Evolutionary conservation across 2,797 vertebrate species (phyloP), one percentile per base, ranked within the genome.

Genomic region (Mallotus villosus): DNA sequence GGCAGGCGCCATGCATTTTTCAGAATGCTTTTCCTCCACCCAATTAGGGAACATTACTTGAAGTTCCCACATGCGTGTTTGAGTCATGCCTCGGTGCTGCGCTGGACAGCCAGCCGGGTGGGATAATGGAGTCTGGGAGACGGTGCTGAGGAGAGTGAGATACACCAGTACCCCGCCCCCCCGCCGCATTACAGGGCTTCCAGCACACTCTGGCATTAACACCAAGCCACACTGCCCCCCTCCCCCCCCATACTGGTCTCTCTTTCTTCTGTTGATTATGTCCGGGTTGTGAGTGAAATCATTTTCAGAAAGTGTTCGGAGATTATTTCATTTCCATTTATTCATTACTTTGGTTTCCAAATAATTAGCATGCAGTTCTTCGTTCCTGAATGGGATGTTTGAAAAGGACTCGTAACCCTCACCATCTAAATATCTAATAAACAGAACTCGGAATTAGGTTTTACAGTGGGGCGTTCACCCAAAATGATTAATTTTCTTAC

Each of bases 41-140:
- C 80, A 78, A 76, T 82, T 79, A 81, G 66, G 75, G 74, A 72
- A 63, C 77, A 80, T 82, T 72, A 84, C 69, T 71, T 74, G 51
- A 61, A 49, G 71, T 73, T 85, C 70, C 61, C 71, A 75, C 68
- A 70, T 78, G 59, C 53, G 58, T 73, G 73, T 76, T 71, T 78
- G 63, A 73, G 75, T 57, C 74, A 63, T 55, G 32, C 16, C n/a
- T 16, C 24, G 27, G 8, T 65, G 68, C 68, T 65, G 64, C 64
- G 34, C 57, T 41, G 64, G 67, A 68, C 24, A 34, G 55, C 14
- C 24, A 34, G 55, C 14, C 25, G 55, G 64, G 5, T 67, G 67
- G 61, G 69, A 69, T 70, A 67, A 72, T 74, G 71, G 72, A 63
- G n/a, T 46, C 41, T 53, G 49, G 25, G 11, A 55, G 70, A 41